Base-by-base conservation (phyloP, 2,888 invertebrate genomes). In the Pycnomerus fuliginosus region DNA sequence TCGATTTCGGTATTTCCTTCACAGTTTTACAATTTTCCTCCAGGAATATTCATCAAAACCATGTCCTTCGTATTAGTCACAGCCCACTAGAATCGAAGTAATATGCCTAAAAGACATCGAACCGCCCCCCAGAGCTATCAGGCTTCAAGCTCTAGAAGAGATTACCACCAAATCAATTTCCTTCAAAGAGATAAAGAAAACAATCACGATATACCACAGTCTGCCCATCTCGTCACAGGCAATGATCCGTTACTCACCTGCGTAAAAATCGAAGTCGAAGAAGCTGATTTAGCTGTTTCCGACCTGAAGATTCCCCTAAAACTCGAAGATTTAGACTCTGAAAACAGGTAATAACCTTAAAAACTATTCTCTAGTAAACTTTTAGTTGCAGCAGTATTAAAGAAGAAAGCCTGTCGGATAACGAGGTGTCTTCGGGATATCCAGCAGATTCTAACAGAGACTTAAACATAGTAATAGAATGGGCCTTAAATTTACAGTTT, bases 241-340 rank as follows among this genome's bases (percentile, higher is more conserved):
- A 38, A 38, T 10, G 38, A 38, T 20, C 15, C 38, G 13, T 2
- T 38, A 8, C 30, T 38, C 10, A 22, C 22, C 3, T 38, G 15
- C 23, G 23, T 38, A 30, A 38, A 38, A 38, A 38, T 38, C 30
- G 38, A 38, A 17, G 38, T 38, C 17, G 30, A 38, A 30, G 37
- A 37, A 11, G 38, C 28, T 16, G 37, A 38, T 5, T 1, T 38
- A 7, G 30, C n/a, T n/a, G n/a, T 30, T 23, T 5, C 22, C 11
- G 16, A 15, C 28, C 30, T 38, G 4, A 22, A 38, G 10, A 30
- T 38, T 23, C 38, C 38, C 4, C 11, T 38, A 2, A 38, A 38
- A 29, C 29, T 38, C 20, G 38, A 38, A 14, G 10, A 30, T 38
- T 38, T 29, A 38, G 12, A 30, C 22, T 15, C 16, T 38, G 12